Base-by-base conservation (phyloP, 2,888 invertebrate species). In the Amiota minor region DNA sequence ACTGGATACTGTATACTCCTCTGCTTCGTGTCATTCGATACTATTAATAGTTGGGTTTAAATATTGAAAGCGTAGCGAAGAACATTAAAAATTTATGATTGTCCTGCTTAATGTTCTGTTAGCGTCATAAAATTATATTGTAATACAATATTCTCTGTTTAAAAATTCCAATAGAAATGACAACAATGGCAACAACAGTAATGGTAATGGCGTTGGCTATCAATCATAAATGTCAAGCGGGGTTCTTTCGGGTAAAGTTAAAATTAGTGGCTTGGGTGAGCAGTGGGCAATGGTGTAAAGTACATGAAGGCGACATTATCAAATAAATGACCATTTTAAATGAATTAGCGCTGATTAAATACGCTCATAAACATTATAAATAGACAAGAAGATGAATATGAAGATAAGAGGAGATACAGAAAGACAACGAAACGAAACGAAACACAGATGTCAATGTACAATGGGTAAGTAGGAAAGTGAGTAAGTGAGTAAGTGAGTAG, bases 121-220 rank as follows among this genome's bases (percentile, higher is more conserved):
- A 59, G 35, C 47, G 47, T 49, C 65, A 65, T 47, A 23, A 50
- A 68, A 68, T 50, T 68, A 68, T 53, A 68, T 50, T 68, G 67
- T 50, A 68, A 68, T 35, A 23, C 23, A 68, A 68, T 68, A 68
- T 53, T 23, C 4, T 35, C 16, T 49, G 65, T 68, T 68, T 46
- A 50, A 53, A 50, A 68, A 53, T 79, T 50, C 12, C 62, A 77
- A 69, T 65, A 72, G 67, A 56, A 73, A 73, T 56, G 20, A 55
- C 12, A 4, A 59, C 18, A 74, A 72, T 49, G 62, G 23, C 10
- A 12, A 56, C 49, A 46, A 56, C 55, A 74, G 55, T 53, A 47
- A 55, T 53, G 53, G n/a, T 53, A 8, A 53, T 11, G 53, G 14
- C 65, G 16, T 50, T 55, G 49, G 53, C 77, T 64, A 72, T 76